phyloP scores from a whole-genome alignment of 2,888 invertebrate species.

The Tillus elongatus region DNA sequence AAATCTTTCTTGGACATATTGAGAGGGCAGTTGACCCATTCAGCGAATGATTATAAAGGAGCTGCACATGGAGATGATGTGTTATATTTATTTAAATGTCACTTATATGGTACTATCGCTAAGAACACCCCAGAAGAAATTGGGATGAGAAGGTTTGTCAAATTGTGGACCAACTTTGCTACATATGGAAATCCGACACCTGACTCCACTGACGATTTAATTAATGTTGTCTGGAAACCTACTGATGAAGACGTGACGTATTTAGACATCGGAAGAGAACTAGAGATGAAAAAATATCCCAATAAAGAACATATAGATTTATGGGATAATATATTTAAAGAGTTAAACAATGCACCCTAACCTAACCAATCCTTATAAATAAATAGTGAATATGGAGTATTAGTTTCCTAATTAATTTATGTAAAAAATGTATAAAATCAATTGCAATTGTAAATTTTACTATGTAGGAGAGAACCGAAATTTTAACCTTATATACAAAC shows the following conservation, averaged over 20 bases:
- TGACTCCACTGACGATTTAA: constrained; percentile 19
- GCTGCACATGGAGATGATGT: constrained; percentile 34
- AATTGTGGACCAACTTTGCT: constrained; percentile 36
- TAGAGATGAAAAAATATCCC: constrained; percentile 25
- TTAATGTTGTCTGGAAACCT: constrained; percentile 29
- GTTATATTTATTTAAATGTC: constrained; percentile 29
- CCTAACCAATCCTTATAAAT: too few relatives aligned
- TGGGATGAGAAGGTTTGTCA: constrained; percentile 29
- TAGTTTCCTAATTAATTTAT: too few relatives aligned
- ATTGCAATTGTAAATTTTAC: too few relatives aligned
- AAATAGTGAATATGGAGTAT: too few relatives aligned
- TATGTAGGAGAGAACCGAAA: too few relatives aligned
- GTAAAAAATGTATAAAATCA: too few relatives aligned
- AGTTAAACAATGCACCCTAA: too few relatives aligned
- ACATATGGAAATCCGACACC: constrained; percentile 31
- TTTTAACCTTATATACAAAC: too few relatives aligned
- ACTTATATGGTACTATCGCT: constrained; percentile 9
- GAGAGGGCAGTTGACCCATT: too few relatives aligned
- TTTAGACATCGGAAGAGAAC: constrained; percentile 30
- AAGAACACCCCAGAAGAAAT: constrained; percentile 25
- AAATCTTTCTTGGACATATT: too few relatives aligned
- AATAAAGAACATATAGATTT: constrained; percentile 30
- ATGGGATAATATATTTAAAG: constrained; percentile 32
- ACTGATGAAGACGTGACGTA: constrained; percentile 23
- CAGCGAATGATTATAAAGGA: too few relatives aligned